Conservation (phyloP, 1,140 invertebrate species). For the Drosophila nikananu region DNA sequence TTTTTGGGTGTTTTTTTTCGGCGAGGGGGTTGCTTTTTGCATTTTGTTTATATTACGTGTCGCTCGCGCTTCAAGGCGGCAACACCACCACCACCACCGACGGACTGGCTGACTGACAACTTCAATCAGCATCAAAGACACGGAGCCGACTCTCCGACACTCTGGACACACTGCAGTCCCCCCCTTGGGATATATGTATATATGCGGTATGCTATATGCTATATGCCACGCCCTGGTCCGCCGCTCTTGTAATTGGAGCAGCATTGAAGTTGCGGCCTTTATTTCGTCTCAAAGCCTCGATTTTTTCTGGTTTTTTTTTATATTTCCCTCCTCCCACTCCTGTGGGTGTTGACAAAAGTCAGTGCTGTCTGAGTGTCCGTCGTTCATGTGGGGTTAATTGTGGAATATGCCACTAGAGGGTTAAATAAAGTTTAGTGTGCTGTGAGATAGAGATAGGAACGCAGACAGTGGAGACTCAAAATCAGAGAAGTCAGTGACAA, state of each 20-base stretch:
- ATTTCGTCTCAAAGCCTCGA: conserved; percentile 39
- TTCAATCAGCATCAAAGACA: conserved; percentile 79
- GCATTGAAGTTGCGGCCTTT: conserved; percentile 42
- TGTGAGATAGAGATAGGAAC: neutral
- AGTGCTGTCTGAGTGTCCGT: conserved; percentile 20
- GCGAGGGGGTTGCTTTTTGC: conserved; percentile 56
- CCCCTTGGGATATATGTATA: conserved; percentile 19
- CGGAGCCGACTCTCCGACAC: conserved; percentile 58
- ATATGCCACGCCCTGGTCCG: conserved; percentile 66
- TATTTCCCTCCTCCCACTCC: neutral
- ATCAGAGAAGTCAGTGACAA: neutral
- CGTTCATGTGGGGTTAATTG: conserved; percentile 34
- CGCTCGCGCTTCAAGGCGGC: conserved; percentile 57
- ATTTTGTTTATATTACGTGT: conserved; percentile 81
- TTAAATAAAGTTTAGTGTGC: conserved; percentile 45
- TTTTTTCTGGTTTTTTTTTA: conserved; percentile 13
- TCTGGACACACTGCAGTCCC: conserved; percentile 33
- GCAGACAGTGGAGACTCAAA: neutral
- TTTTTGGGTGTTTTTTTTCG: conserved; percentile 35
- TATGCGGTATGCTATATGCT: conserved; percentile 4
- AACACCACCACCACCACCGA: conserved; percentile 19
- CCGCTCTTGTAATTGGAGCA: conserved; percentile 73
- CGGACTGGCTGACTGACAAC: conserved; percentile 70
- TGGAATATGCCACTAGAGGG: conserved; percentile 25
- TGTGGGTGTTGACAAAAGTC: conserved; percentile 77